Conservation (phyloP, 2,888 invertebrate species). For the Axea sp. region DNA sequence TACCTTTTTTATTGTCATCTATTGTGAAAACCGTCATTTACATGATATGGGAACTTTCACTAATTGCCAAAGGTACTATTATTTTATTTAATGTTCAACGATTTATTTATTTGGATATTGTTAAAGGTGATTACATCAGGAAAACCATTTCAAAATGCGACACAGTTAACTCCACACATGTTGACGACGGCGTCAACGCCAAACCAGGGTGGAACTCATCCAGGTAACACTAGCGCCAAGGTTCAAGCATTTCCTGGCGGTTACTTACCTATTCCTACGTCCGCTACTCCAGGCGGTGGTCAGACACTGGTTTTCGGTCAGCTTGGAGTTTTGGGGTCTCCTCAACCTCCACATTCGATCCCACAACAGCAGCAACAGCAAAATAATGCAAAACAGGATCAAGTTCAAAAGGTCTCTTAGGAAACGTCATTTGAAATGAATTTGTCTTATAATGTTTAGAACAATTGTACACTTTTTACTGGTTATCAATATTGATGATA, state of each 20-base stretch:
- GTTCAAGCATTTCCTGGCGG: slow-evolving; percentile 83
- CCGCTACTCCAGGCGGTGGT: slow-evolving; percentile 82
- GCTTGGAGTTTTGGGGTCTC: slow-evolving; percentile 84
- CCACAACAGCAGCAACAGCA: slow-evolving; percentile 76
- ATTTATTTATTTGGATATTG: no score
- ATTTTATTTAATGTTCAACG: no score
- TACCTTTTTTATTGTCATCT: no score
- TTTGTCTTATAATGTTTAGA: no score
- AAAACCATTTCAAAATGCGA: slow-evolving; percentile 89
- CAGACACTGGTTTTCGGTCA: slow-evolving; percentile 89
- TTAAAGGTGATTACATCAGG: slow-evolving; percentile 89
- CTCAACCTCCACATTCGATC: slow-evolving; percentile 72
- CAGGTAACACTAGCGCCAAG: slow-evolving; percentile 73
- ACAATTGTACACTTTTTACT: no score
- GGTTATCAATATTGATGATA: no score
- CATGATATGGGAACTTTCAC: no score
- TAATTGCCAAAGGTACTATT: no score
- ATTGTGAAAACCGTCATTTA: no score
- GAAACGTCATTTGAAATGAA: no score
- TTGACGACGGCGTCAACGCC: slow-evolving; percentile 82
- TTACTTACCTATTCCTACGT: slow-evolving; percentile 89
- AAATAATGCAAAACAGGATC: slow-evolving; percentile 75
- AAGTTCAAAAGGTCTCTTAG: slow-evolving; percentile 74
- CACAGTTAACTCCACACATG: slow-evolving; percentile 90
- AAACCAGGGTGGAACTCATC: slow-evolving; percentile 75